Evolutionary conservation across 2,797 vertebrate genomes (phyloP), one percentile per base, ranked within the genome.

Genomic region (Scyliorhinus canicula): DNA sequence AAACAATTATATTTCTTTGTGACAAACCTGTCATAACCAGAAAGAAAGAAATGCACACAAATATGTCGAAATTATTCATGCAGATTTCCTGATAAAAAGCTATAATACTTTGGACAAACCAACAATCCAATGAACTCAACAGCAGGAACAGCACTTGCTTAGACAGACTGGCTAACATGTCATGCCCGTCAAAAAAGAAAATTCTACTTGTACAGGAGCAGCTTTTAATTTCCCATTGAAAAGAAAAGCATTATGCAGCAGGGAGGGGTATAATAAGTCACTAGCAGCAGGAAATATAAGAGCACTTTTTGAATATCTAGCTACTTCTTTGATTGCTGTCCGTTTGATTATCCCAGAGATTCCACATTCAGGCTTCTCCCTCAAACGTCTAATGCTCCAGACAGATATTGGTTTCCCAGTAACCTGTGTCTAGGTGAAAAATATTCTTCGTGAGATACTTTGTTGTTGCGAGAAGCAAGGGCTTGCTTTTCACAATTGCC

Each of bases 221-320:
- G 93, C 47, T 94, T 94, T 94, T n/a, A 44, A 52, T 74, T 74
- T 74, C 47, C 47, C 31, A n/a, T 52, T 14, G 67, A 55, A n/a
- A 94, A 90, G 86, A 16, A 90, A n/a, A 90, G 65, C 6, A 52
- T 74, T 63, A 40, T 4, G 47, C 69, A 52, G 47, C 67, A 94
- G 67, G 35, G 1, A 69, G 63, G 24, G 69, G 11, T 65, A 52
- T 8, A 93, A 9, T 12, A 88, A 47, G 44, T 44, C 40, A 47
- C 79, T 82, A 90, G 52, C 85, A 93, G 93, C 65, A 93, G 47
- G 67, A 94, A 94, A 74, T 14, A 74, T 94, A 94, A 94, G 93
- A 94, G 93, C 93, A 94, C 93, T 94, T 91, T n/a, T 74, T 69
- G 93, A 94, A 50, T 71, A 69, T 71, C 93, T 4, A 93, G 57